Evolutionary conservation across 2,888 invertebrate genomes (phyloP).

Genomic region (Nephrotoma appendiculata): DNA sequence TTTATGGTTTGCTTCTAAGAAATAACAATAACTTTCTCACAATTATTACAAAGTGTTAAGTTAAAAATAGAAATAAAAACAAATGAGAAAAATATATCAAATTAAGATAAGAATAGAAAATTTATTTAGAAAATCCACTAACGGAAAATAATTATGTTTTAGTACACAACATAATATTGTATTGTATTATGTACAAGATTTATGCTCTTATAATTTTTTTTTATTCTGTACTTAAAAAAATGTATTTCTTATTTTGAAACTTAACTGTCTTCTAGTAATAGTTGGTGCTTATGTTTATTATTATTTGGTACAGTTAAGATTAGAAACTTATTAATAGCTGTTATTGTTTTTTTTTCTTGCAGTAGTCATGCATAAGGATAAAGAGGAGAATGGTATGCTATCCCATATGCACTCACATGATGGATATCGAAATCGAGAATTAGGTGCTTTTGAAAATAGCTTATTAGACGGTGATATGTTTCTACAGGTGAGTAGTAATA

Average conservation of each 20-base stretch:
- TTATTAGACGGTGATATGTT: conserved; percentile 91
- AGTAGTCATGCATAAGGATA: conserved; percentile 93
- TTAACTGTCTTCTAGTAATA: background rate
- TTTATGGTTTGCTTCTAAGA: background rate
- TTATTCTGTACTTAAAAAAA: background rate
- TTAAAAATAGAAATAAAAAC: background rate
- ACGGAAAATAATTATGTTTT: background rate
- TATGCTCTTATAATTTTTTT: conserved; percentile 2
- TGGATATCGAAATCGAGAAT: conserved; percentile 48
- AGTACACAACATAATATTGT: background rate
- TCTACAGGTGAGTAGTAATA: conserved; percentile 57
- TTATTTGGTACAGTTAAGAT: background rate
- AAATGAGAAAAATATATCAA: background rate
- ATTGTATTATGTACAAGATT: background rate
- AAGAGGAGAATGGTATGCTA: conserved; percentile 66
- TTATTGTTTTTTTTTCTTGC: conserved; percentile 20
- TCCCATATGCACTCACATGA: conserved; percentile 47
- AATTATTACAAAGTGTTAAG: background rate
- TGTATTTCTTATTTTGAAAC: conserved; percentile 8
- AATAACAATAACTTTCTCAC: background rate
- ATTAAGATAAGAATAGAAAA: background rate
- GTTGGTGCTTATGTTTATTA: background rate
- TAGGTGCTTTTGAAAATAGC: conserved; percentile 78
- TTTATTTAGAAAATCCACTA: background rate
- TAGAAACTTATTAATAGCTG: background rate